Evolutionary conservation across 1,140 invertebrate genomes (phyloP).

Genomic region (Aphis gossypii): DNA sequence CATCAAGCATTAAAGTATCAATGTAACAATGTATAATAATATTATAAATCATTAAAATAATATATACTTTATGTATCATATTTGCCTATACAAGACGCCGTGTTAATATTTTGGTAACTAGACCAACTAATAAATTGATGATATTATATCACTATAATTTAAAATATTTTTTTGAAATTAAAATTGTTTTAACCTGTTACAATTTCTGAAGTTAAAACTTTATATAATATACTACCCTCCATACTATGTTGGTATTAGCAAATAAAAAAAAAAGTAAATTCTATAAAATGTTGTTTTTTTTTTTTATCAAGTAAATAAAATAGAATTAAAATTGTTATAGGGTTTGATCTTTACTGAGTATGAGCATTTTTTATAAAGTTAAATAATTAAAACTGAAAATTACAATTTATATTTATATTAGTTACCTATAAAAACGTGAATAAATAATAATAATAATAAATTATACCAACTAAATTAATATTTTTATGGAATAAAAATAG

Average conservation of each 20-base stretch:
- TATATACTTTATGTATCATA: background rate
- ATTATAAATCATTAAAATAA: background rate
- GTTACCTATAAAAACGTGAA: background rate
- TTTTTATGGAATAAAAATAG: background rate
- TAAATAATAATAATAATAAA: background rate
- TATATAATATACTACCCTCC: background rate
- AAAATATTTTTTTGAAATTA: background rate
- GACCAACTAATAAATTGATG: background rate
- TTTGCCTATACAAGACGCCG: slow-evolving; percentile 36
- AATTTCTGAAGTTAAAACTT: background rate
- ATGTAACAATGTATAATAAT: background rate
- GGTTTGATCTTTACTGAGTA: background rate
- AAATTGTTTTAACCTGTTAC: no score
- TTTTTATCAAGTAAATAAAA: background rate
- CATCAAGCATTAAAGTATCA: background rate
- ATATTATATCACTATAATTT: background rate
- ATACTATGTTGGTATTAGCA: background rate
- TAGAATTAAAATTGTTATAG: background rate
- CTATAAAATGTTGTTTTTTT: background rate
- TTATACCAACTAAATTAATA: background rate
- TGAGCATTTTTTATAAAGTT: background rate
- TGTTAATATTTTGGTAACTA: background rate
- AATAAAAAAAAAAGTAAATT: background rate
- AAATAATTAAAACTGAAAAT: background rate
- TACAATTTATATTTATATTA: background rate